Evolutionary conservation across 2,113 vertebrate genomes (phyloP), one percentile per base, ranked within the genome.

Genomic region (Podocnemis expansa): DNA sequence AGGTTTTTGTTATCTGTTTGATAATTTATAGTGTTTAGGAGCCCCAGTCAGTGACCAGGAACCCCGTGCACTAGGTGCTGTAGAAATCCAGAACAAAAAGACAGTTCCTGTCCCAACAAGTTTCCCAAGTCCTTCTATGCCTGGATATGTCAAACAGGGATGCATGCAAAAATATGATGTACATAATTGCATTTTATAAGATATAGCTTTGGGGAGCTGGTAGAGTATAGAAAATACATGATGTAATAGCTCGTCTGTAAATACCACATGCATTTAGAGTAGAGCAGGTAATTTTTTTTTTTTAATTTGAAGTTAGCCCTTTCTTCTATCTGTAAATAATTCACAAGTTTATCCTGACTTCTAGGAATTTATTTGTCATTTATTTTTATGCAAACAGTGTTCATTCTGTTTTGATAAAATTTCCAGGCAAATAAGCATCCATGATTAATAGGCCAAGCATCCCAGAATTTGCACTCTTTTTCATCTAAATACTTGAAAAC

Each of bases 121-220:
- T 6, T 60, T 60, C 16, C 27, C 7, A 88, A 75, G 3, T 22
- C 55, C 4, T 83, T 43, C 29, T 3, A 7, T 51, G 24, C n/a
- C 86, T 80, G 80, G 12, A 76, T 3, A 31, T 56, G 24, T 0
- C 2, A 76, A 49, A 25, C 1, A 24, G 0, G 0, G 25, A 80
- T 84, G 43, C 43, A 7, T 75, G 22, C 22, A 75, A 41, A 75
- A 38, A 75, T 75, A 12, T 45, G 73, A 5, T 45, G 24, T 29
- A 45, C 13, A 27, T 76, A 45, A 76, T 76, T 45, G 73, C 43
- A 76, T 43, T 76, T 45, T 11, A 41, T 76, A 76, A 22, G 24
- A 41, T 29, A 45, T 41, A 24, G 14, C 2, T 73, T 4, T 73
- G 8, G 4, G 63, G 63, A 70, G 17, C 17, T 67, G 63, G 63